Conservation (phyloP, 2,888 invertebrate species). For the Tortrix viridana region DNA sequence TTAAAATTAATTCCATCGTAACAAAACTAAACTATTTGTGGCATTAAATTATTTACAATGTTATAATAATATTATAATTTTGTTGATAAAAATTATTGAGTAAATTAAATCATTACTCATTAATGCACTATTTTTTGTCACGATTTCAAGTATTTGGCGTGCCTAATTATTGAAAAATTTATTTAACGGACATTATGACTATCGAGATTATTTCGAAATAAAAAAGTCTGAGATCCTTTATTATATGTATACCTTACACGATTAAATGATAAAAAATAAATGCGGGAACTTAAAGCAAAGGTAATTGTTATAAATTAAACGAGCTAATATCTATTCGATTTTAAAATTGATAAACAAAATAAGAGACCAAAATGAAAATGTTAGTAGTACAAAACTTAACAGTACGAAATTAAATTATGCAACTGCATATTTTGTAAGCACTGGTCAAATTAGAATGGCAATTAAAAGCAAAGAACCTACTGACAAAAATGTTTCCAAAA, state of each 20-base stretch:
- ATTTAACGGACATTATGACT: constrained; percentile 69
- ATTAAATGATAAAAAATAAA: constrained; percentile 54
- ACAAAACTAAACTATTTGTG: constrained; percentile 34
- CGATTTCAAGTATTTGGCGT: constrained; percentile 76
- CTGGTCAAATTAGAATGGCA: constrained; percentile 31
- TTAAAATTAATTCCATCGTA: constrained; percentile 28
- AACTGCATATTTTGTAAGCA: constrained; percentile 41
- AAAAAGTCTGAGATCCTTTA: constrained; percentile 77
- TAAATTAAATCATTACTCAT: constrained; percentile 59
- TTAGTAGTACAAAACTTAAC: constrained; percentile 77
- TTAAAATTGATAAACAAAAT: constrained; percentile 75
- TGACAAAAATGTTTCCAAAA: constrained; percentile 44
- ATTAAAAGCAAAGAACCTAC: constrained; percentile 17
- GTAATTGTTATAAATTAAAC: constrained; percentile 73
- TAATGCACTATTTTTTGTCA: constrained; percentile 32
- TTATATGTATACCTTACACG: constrained; percentile 51
- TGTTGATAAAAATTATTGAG: constrained; percentile 51
- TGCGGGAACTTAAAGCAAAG: constrained; percentile 46
- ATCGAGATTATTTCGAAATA: constrained; percentile 79
- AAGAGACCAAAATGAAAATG: constrained; percentile 80
- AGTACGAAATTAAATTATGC: constrained; percentile 55
- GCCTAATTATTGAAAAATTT: constrained; percentile 61
- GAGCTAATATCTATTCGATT: constrained; percentile 57
- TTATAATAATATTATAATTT: constrained; percentile 30
- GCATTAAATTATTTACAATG: constrained; percentile 32